Percentiles rank a stretch among this genome's conserved stretches.
Conservation (phyloP, 2,113 vertebrate species). For the Cynoglossus semilaevis region DNA sequence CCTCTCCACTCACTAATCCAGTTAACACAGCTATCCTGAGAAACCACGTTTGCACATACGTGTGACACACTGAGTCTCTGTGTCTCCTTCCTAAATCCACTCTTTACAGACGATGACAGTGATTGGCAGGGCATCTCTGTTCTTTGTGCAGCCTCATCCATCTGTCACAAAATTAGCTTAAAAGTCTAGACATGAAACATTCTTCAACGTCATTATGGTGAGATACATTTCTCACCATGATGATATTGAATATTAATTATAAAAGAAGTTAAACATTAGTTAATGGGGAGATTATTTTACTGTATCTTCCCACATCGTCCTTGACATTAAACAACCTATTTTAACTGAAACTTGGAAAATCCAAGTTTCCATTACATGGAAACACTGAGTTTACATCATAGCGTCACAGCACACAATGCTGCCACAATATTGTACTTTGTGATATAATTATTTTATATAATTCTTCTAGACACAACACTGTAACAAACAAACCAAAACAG, state of each 20-base stretch:
- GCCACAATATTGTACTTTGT: background rate
- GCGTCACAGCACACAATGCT: too few species aligned
- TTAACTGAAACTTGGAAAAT: too few species aligned
- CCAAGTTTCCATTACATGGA: too few species aligned
- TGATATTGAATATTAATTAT: too few species aligned
- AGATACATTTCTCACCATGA: too few species aligned
- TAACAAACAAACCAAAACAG: background rate
- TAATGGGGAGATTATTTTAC: too few species aligned
- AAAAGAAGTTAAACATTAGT: too few species aligned
- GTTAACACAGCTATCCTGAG: conserved; percentile 73
- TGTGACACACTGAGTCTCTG: conserved; percentile 10
- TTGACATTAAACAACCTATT: too few species aligned
- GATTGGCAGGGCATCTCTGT: conserved; percentile 22
- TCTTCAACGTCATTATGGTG: too few species aligned
- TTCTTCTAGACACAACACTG: background rate
- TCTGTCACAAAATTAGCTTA: conserved; percentile 17
- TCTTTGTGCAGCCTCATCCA: conserved; percentile 8
- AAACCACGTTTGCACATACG: conserved; percentile 27
- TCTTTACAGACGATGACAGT: conserved; percentile 16
- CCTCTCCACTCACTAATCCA: conserved; percentile 58
- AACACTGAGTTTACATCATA: too few species aligned
- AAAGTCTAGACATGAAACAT: background rate
- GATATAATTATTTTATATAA: background rate
- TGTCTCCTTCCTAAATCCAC: conserved; percentile 22
- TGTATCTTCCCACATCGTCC: too few species aligned